Percentiles rank a stretch among this genome's conserved stretches.
Evolutionary conservation across 2,888 invertebrate species (phyloP).

Genomic region (Opisthograptis luteolata): DNA sequence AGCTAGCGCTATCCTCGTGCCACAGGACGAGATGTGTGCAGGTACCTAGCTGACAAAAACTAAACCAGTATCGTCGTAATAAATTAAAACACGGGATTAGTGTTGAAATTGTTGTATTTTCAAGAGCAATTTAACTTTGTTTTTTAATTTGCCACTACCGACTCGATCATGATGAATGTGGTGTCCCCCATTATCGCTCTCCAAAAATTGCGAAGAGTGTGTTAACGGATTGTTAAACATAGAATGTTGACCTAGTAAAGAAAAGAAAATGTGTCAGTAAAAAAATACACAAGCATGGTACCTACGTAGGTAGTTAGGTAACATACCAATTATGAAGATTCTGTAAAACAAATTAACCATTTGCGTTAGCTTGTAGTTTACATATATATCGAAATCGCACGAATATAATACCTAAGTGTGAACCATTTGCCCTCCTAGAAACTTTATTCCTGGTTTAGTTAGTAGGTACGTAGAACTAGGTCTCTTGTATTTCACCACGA

Average conservation of each 20-base stretch:
- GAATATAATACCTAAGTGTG: too few species aligned
- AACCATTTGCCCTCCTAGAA: too few species aligned
- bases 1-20: too few species aligned
- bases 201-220: conserved; percentile 52
- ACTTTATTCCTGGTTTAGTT: too few species aligned
- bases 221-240: conserved; percentile 59
- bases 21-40: too few species aligned
- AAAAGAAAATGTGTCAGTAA: conserved; percentile 33
- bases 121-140: conserved; percentile 66
- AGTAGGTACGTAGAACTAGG: too few species aligned
- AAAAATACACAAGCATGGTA: conserved; percentile 3
- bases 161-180: conserved; percentile 46
- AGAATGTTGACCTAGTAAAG: conserved; percentile 55
- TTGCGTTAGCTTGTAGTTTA: too few species aligned
- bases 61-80: background rate
- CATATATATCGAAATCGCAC: too few species aligned
- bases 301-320: background rate
- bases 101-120: conserved; percentile 69
- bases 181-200: conserved; percentile 53
- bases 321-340: too few species aligned
- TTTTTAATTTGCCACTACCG: conserved; percentile 59
- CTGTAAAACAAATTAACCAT: too few species aligned
- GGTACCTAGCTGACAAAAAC: too few species aligned
- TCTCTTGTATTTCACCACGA: too few species aligned
- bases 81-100: conserved; percentile 37